Conservation (phyloP, 2,888 invertebrate species). For the Choreutis nemorana region DNA sequence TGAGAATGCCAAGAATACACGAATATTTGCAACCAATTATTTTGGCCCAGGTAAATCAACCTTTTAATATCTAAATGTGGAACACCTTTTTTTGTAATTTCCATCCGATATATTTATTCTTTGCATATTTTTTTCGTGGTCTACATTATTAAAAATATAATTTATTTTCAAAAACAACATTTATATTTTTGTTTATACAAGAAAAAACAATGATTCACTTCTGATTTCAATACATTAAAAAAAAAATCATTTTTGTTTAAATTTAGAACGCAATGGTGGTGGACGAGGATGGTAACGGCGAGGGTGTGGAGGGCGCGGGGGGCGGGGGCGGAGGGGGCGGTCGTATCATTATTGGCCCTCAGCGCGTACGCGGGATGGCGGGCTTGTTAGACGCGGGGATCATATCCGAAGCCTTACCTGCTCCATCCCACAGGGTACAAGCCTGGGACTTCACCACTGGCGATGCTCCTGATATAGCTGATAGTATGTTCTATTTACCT, state of each 20-base stretch:
- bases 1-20: slow-evolving; percentile 42
- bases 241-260: slow-evolving; percentile 4
- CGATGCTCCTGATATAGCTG: slow-evolving; percentile 75
- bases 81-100: no score
- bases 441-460: slow-evolving; percentile 82
- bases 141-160: slow-evolving; percentile 1
- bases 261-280: slow-evolving; percentile 52
- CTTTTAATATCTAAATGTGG: background rate
- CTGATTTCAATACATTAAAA: no score
- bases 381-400: slow-evolving; percentile 47
- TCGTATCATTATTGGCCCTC: slow-evolving; percentile 23
- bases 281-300: slow-evolving; percentile 46
- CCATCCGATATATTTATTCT: no score
- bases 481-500: slow-evolving; percentile 66
- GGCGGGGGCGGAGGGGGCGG: slow-evolving; percentile 16
- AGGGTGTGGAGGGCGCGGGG: slow-evolving; percentile 6
- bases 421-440: slow-evolving; percentile 81
- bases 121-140: slow-evolving; percentile 4
- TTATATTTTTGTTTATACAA: no score
- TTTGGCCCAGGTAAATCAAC: slow-evolving; percentile 43
- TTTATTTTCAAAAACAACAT: no score
- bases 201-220: no score
- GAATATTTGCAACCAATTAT: slow-evolving; percentile 57
- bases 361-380: slow-evolving; percentile 39
- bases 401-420: slow-evolving; percentile 63